Evolutionary conservation across 1,140 invertebrate genomes (phyloP).

Genomic region (Drosophila burlai): DNA sequence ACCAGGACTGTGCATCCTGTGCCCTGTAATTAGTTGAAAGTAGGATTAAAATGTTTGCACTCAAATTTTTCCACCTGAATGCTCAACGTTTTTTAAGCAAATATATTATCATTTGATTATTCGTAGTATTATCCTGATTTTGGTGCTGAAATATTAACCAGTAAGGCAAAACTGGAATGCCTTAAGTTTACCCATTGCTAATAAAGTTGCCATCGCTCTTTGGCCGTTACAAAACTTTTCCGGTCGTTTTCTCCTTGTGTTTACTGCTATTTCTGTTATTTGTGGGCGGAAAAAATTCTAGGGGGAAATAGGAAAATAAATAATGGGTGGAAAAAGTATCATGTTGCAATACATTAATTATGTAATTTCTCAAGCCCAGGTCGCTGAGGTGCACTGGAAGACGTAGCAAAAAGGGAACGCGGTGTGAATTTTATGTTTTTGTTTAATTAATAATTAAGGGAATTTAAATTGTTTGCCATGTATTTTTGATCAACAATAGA

Average conservation of each 20-base stretch:
- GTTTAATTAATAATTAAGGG: neutral
- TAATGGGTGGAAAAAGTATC: constrained; percentile 39
- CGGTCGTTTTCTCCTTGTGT: constrained; percentile 10
- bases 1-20: constrained; percentile 11
- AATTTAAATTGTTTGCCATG: neutral
- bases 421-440: neutral
- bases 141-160: neutral
- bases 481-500: neutral
- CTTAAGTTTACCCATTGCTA: constrained; percentile 4
- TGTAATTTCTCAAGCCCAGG: constrained; percentile 51
- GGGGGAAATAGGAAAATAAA: neutral
- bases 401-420: neutral
- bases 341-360: constrained; percentile 73
- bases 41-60: constrained; percentile 67
- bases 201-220: constrained; percentile 59
- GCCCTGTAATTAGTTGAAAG: constrained; percentile 71
- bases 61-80: neutral
- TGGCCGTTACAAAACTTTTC: constrained; percentile 44
- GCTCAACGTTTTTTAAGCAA: neutral
- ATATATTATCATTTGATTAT: neutral
- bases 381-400: constrained; percentile 12
- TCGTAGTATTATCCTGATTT: neutral
- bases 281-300: neutral
- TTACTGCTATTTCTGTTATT: constrained; percentile 28
- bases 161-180: neutral